phyloP scores from a whole-genome alignment of 2,888 invertebrate species.

The Dysmachus trigonus region DNA sequence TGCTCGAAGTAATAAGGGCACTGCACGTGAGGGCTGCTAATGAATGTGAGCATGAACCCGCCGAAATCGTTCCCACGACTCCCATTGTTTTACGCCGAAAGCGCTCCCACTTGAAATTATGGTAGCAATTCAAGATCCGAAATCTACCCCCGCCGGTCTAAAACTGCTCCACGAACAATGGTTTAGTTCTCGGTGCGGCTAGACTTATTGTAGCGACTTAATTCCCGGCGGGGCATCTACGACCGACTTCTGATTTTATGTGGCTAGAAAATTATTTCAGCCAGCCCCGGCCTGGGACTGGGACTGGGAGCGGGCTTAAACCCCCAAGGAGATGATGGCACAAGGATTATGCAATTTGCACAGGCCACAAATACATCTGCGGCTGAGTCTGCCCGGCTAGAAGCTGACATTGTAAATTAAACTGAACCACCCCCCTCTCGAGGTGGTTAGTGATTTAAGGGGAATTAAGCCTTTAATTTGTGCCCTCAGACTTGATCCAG shows the following conservation, averaged over 20 bases:
- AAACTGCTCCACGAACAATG: background rate
- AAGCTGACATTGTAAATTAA: background rate
- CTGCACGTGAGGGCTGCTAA: background rate
- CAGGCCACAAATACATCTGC: background rate
- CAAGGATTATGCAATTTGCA: background rate
- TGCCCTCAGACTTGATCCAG: background rate
- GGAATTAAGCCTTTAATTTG: constrained; percentile 1
- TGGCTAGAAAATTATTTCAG: background rate
- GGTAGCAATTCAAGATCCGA: background rate
- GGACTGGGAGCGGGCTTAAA: background rate
- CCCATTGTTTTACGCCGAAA: background rate
- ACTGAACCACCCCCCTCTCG: background rate
- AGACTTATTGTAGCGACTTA: background rate
- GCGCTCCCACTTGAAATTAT: background rate
- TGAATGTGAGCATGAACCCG: background rate
- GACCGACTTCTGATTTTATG: background rate
- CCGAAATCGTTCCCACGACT: background rate
- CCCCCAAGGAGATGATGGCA: background rate
- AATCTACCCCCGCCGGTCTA: background rate
- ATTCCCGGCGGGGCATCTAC: background rate
- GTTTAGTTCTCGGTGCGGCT: background rate
- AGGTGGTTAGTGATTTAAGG: constrained; percentile 1
- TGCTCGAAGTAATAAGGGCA: background rate
- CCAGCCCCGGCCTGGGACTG: background rate
- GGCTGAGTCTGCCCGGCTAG: background rate